phyloP scores from a whole-genome alignment of 2,888 invertebrate species.

The Lottia scabra region DNA sequence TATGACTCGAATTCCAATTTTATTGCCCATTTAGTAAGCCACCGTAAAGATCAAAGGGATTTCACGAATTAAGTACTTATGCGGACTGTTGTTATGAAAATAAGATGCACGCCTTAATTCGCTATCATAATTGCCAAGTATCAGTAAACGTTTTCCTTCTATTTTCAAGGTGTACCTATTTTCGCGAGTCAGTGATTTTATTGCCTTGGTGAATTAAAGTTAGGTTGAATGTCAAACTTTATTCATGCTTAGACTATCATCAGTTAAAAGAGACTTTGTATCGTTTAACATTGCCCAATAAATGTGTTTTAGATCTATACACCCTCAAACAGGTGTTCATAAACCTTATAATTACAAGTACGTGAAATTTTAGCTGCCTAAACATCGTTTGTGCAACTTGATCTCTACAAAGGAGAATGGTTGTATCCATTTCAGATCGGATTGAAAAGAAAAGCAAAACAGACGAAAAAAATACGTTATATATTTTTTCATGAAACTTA shows the following conservation, averaged over 20 bases:
- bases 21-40: conserved; percentile 1
- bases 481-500: too few relatives aligned
- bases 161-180: conserved; percentile 1
- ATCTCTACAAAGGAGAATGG: too few relatives aligned
- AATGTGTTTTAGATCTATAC: too few relatives aligned
- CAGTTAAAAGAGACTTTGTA: neutral
- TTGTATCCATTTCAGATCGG: too few relatives aligned
- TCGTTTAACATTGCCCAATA: too few relatives aligned
- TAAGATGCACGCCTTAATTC: conserved; percentile 3
- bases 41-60: neutral
- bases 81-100: neutral
- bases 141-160: neutral
- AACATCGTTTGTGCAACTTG: too few relatives aligned
- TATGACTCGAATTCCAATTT: conserved; percentile 2
- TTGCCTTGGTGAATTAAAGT: neutral
- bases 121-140: neutral
- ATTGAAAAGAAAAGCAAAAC: too few relatives aligned
- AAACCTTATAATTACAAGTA: too few relatives aligned
- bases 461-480: too few relatives aligned
- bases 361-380: too few relatives aligned
- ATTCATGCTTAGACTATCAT: neutral
- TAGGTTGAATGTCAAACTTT: neutral
- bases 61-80: neutral
- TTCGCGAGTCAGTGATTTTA: conserved; percentile 2
- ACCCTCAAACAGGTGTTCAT: too few relatives aligned